phyloP scores from a whole-genome alignment of 2,888 invertebrate genomes.

The Pharmacophagus antenor region DNA sequence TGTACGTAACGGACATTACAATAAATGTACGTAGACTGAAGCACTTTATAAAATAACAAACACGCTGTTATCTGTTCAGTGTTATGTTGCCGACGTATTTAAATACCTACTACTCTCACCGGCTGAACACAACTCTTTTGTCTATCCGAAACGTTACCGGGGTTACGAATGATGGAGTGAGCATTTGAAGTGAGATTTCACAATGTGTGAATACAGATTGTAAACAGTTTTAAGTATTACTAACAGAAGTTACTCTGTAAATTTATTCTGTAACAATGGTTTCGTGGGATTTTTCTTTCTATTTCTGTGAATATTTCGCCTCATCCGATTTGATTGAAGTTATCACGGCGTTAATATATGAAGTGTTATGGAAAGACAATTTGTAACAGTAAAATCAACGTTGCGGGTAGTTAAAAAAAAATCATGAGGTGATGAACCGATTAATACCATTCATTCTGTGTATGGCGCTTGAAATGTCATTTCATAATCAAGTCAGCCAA shows the following conservation, averaged over 20 bases:
- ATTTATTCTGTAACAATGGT: not conserved
- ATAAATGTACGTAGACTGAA: conserved; percentile 66
- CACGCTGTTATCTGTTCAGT: conserved; percentile 61
- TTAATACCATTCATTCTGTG: too few species aligned
- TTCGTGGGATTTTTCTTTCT: not conserved
- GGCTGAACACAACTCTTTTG: conserved; percentile 68
- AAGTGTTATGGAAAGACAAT: too few species aligned
- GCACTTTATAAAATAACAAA: conserved; percentile 74
- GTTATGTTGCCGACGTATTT: conserved; percentile 56
- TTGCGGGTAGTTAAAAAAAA: too few species aligned
- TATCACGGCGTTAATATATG: too few species aligned
- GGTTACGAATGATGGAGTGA: conserved; percentile 33
- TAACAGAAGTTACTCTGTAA: not conserved
- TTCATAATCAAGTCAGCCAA: too few species aligned
- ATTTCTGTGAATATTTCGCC: not conserved
- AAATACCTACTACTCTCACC: conserved; percentile 63
- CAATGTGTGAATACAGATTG: conserved; percentile 17
- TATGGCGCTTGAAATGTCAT: too few species aligned
- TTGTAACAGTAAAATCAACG: too few species aligned
- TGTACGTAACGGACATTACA: conserved; percentile 62
- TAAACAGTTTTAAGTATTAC: not conserved
- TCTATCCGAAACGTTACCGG: conserved; percentile 59
- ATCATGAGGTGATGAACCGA: too few species aligned
- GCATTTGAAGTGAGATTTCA: conserved; percentile 21
- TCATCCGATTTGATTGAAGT: too few species aligned